Conservation (phyloP, 1,140 invertebrate species). For the Paraescarpia echinospica region DNA sequence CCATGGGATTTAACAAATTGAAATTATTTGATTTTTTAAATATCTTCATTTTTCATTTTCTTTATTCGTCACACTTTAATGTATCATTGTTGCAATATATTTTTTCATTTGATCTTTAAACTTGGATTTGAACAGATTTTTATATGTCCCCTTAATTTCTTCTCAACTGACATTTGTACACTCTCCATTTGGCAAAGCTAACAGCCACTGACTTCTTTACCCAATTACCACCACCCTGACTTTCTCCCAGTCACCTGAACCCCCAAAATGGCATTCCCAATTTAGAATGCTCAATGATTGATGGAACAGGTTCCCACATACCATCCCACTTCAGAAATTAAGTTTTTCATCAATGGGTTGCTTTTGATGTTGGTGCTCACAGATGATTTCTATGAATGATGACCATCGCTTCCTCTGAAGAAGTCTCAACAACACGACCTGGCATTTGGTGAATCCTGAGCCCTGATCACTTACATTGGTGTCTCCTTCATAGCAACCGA, state of each 20-base stretch:
- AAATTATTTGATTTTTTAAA: too few species aligned
- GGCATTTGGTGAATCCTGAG: background rate
- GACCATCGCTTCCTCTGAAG: background rate
- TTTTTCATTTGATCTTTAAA: too few species aligned
- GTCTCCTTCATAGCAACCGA: background rate
- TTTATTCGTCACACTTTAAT: too few species aligned
- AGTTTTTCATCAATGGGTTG: background rate
- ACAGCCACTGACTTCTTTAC: background rate
- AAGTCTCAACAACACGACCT: background rate
- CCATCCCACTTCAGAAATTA: background rate
- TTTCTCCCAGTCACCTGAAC: background rate
- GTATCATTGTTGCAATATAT: too few species aligned
- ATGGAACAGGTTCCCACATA: background rate
- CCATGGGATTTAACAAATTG: background rate
- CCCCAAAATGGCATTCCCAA: background rate
- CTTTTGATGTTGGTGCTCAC: background rate
- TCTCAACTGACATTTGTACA: background rate
- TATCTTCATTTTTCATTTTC: too few species aligned
- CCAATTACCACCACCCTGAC: background rate
- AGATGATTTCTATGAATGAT: conserved; percentile 1
- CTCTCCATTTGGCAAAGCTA: background rate
- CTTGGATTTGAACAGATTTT: too few species aligned
- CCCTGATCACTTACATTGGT: background rate
- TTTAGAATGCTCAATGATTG: background rate
- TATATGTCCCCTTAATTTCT: too few species aligned